Evolutionary conservation across 1,140 invertebrate genomes (phyloP).

Genomic region (Gonatopus flavifemur): DNA sequence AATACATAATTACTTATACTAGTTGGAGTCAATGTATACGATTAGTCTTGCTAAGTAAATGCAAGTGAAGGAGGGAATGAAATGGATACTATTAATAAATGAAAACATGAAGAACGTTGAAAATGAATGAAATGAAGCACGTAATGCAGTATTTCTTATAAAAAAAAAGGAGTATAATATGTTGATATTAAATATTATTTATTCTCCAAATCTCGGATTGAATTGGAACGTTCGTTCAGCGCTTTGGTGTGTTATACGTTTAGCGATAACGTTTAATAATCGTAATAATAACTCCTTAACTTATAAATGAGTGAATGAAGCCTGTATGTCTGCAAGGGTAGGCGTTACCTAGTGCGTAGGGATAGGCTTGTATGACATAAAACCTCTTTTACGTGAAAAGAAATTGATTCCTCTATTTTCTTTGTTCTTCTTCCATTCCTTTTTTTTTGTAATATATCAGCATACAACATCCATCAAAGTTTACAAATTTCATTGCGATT

Average conservation of each 20-base stretch:
- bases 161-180: slow-evolving; percentile 57
- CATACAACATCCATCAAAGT: no score
- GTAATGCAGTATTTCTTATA: slow-evolving; percentile 56
- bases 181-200: slow-evolving; percentile 57
- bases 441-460: slow-evolving; percentile 55
- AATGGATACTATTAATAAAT: slow-evolving; percentile 27
- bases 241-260: slow-evolving; percentile 26
- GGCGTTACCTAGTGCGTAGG: slow-evolving; percentile 38
- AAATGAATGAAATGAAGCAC: no score
- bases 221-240: slow-evolving; percentile 5
- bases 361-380: slow-evolving; percentile 46
- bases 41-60: slow-evolving; percentile 53
- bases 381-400: slow-evolving; percentile 35
- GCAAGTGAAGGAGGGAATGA: slow-evolving; percentile 30
- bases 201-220: slow-evolving; percentile 54
- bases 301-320: no score
- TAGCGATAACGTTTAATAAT: slow-evolving; percentile 26
- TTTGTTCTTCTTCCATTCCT: no score
- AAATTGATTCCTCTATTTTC: slow-evolving; percentile 15
- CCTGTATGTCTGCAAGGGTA: slow-evolving; percentile 26
- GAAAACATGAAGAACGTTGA: no score
- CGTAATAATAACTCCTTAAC: no score
- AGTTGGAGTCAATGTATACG: slow-evolving; percentile 61
- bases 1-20: slow-evolving; percentile 58
- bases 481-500: no score